Percentiles rank a stretch among this genome's conserved stretches.
These are phyloP conservation scores for Ictidomys tridecemlineatus DNA, from an alignment of 2,113 vertebrate genomes.

Conservation along the genomic window DNA sequence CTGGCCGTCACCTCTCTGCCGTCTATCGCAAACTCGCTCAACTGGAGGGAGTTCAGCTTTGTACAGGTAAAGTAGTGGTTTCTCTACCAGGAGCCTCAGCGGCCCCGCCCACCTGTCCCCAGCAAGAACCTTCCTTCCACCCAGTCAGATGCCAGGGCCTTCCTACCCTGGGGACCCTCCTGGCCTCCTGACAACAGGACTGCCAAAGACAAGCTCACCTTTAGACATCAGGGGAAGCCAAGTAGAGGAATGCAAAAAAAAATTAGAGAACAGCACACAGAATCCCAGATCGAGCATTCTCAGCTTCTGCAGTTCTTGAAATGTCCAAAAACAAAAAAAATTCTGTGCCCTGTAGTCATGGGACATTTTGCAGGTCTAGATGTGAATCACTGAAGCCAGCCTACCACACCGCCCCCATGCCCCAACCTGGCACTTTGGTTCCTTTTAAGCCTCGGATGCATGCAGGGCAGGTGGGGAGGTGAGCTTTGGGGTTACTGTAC, in stretches of 20 bases:
- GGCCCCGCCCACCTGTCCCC: neutral
- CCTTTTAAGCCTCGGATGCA: neutral
- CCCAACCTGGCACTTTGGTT: neutral
- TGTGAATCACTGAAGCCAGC: neutral
- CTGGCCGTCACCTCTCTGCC: constrained; percentile 96
- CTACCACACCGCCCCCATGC: neutral
- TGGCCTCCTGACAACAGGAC: neutral
- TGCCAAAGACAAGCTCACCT: neutral
- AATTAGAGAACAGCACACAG: neutral
- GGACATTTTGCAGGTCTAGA: neutral
- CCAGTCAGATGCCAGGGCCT: fast-evolving
- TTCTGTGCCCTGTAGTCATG: fast-evolving
- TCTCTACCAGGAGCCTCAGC: neutral
- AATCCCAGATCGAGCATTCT: no score
- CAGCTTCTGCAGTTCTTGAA: neutral
- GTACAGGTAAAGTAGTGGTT: constrained; percentile 91
- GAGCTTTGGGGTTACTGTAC: neutral
- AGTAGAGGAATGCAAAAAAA: neutral
- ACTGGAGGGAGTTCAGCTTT: constrained; percentile 98
- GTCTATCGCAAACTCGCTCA: constrained; percentile 94
- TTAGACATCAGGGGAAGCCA: neutral
- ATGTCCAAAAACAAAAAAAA: constrained; percentile 7
- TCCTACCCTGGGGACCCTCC: neutral
- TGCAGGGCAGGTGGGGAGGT: neutral
- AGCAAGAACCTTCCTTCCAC: neutral